phyloP scores from a whole-genome alignment of 1,140 invertebrate genomes.

The Drosophila lacteicornis region DNA sequence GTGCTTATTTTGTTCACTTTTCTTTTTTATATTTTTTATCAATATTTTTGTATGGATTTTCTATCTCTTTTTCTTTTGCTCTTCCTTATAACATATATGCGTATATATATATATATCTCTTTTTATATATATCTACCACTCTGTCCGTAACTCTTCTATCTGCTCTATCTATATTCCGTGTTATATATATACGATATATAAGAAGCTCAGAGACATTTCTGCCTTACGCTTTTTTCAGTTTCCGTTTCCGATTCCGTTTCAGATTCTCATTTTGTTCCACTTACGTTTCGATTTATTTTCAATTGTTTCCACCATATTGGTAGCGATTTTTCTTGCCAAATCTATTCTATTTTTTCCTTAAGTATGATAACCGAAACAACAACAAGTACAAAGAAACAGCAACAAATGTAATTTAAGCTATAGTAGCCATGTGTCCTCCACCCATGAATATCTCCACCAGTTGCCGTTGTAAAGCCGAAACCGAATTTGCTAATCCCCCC shows the following conservation, averaged over 20 bases:
- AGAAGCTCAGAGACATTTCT: slow-evolving; percentile 19
- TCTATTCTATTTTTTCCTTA: slow-evolving; percentile 11
- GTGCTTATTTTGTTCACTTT: slow-evolving; percentile 27
- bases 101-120: slow-evolving; percentile 35
- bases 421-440: slow-evolving; percentile 35
- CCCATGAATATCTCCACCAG: slow-evolving; percentile 33
- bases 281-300: slow-evolving; percentile 16
- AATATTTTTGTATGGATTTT: slow-evolving; percentile 6
- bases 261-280: slow-evolving; percentile 10
- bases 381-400: slow-evolving; percentile 48
- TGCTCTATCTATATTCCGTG: slow-evolving; percentile 27
- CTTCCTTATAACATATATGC: slow-evolving; percentile 3
- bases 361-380: slow-evolving; percentile 54
- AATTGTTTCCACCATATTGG: slow-evolving; percentile 33
- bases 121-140: slow-evolving; percentile 31
- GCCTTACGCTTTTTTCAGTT: slow-evolving; percentile 18
- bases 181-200: slow-evolving; percentile 10
- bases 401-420: slow-evolving; percentile 44
- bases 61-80: slow-evolving; percentile 20
- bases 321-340: slow-evolving; percentile 30
- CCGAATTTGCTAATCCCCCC: slow-evolving; percentile 1
- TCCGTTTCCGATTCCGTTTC: slow-evolving; percentile 13
- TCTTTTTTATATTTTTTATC: slow-evolving; percentile 6
- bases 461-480: slow-evolving; percentile 29
- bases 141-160: slow-evolving; percentile 28